Base-by-base conservation (phyloP, 2,113 vertebrate genomes). In the Xenopus borealis region DNA sequence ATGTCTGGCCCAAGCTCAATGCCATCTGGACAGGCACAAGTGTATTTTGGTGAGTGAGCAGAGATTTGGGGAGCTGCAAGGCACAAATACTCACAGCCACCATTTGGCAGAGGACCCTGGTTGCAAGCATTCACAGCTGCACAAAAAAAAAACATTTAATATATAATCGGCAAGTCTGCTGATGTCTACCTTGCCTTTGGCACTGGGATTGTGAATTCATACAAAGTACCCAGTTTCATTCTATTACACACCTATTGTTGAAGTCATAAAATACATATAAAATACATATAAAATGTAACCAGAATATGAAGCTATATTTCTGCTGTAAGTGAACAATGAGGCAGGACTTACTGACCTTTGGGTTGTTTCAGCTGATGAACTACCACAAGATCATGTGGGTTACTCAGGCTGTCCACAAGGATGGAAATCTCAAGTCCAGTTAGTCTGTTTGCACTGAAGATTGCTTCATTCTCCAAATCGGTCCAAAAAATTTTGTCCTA, bases 401-500 rank as follows among this genome's bases (percentile, higher is more conserved):
- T 96, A 79, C 97, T 96, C 75, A 99, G 95, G 72, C 98, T 94
- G 82, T 97, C 95, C 1, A 95, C 96, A 66, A 99, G 85, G 75
- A 92, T 53, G 0, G 86, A 86, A 81, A 98, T 91, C 62, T 98
- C 93, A 1, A 88, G 82, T 46, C 96, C 96, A 0, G 90, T 99
- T 83, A 98, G 87, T 46, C 96, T 85, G 87, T 97, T 98, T 66
- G 92, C 95, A 0, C 96, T 98, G 89, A 97, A 98, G 75, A 99
- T 98, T 0, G 95, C 95, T 79, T 97, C 96, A 0, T 97, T 94
- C 82, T 98, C 96, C 80, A 97, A 80, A 84, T 99, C 96, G 10
- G 96, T 98, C 97, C 97, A 99, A 81, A 95, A 99, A 16, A 99
- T 85, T 52, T 87, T 95, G 86, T 99, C 97, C 97, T 99, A 85